Base-by-base conservation (phyloP, 2,888 invertebrate species). In the Anticlea derivata region DNA sequence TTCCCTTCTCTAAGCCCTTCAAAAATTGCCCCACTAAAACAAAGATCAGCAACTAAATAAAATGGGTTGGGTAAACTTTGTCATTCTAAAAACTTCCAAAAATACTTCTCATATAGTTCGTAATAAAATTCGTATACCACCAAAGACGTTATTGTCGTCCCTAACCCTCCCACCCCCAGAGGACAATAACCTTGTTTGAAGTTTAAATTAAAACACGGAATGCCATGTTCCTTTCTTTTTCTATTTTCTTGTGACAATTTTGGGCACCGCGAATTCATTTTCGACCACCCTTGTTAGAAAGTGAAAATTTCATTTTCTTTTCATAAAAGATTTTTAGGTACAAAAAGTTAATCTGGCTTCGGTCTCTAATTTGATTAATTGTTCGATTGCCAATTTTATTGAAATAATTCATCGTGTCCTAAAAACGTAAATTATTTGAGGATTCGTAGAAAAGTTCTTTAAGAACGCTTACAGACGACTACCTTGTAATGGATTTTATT, bases 121-220 rank as follows among this genome's bases (percentile, higher is more conserved):
- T 34, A 49, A 55, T 50, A 57, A 57, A 61, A 55, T 51, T 53
- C 55, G 49, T 53, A 52, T 55, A 55, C 48, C 47, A 52, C 47
- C 52, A 30, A 54, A 53, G 41, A 44, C 44, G 49, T 50, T 59
- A 45, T 39, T 38, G 37, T 41, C 37, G 35, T 31, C 51, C 50
- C 43, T 37, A 17, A 45, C 55, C 41, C 39, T 35, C 5, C 8
- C 27, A 7, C 40, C 48, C 58, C 48, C 54, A 30, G 57, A 50
- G 61, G 39, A 48, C 57, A 48, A 62, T 62, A 62, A 56, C 61
- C 61, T 52, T 34, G 54, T 60, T 55, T 44, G 58, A 60, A 62
- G 58, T 62, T 62, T 62, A 60, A 60, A 62, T 62, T 62, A 62
- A 62, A 62, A 62, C 60, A 61, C 44, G 58, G 50, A 54, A 60